Evolutionary conservation across 2,113 vertebrate species (phyloP).

Genomic region (Serilophus lunatus): DNA sequence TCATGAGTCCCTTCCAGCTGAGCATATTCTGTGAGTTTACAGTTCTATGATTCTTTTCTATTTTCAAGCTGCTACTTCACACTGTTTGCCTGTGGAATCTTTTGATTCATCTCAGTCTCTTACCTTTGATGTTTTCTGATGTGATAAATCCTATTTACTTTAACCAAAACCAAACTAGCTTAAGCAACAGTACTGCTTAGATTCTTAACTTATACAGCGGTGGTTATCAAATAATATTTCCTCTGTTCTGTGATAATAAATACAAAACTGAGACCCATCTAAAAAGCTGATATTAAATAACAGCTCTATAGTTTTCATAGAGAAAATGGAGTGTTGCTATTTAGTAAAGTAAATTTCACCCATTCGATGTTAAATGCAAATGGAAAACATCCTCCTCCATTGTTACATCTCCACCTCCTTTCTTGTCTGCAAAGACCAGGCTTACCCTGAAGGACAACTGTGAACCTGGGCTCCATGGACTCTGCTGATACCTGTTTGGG

Average conservation of each 20-base stretch:
- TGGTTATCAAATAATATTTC: neutral
- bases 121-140: neutral
- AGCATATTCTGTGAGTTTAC: neutral
- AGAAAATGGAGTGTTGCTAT: accelerated
- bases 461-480: accelerated
- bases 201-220: neutral
- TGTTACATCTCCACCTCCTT: neutral
- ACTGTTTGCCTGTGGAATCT: neutral
- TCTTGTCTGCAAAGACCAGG: neutral
- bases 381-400: neutral
- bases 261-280: neutral
- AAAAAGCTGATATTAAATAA: neutral
- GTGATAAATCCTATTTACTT: neutral
- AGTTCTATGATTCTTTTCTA: neutral
- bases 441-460: neutral
- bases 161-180: neutral
- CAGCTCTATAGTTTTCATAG: neutral
- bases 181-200: neutral
- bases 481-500: neutral
- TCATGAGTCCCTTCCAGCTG: neutral
- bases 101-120: neutral
- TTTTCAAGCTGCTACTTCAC: neutral
- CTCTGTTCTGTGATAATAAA: neutral
- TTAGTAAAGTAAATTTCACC: neutral
- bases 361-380: neutral